Evolutionary conservation across 2,888 invertebrate species (phyloP), one percentile per base, ranked within the genome.

Genomic region (Pristionchus mayeri): DNA sequence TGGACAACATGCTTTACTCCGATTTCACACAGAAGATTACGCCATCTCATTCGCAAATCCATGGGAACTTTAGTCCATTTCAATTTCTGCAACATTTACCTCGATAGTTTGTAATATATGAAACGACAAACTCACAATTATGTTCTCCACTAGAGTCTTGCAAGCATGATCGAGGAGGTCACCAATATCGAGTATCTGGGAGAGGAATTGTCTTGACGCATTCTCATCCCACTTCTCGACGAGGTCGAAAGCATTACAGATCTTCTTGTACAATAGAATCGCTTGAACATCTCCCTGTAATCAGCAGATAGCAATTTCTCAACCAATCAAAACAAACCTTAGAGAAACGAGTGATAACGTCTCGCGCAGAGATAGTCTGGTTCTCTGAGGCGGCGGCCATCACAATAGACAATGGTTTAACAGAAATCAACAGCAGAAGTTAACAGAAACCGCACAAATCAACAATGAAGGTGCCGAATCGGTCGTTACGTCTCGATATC

Each of bases 131-230:
- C 84, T 52, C 9, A 84, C 84, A 16, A 44, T 30, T 27, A 84
- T 84, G 44, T 84, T 84, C 30, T 84, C 60, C 6, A 84, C 84
- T n/a, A 84, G 84, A 16, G 52, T 71, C 75, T 84, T 84, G 84
- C 84, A 84, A 24, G 50, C 75, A n/a, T 84, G 7, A 37, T 75
- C 84, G 37, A 84, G 34, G 37, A 84, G 71, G n/a, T 71, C 71
- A 21, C 52, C 48, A 16, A 84, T 30, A 18, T 75, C 84, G 18
- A 84, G 71, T 16, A 84, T 71, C 30, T 84, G 84, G 16, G 50
- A 34, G n/a, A 84, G 71, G 54, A 84, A 84, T 34, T 71, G 71
- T 54, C 44, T 67, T 1, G 67, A 37, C 27, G 84, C 71, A 34
- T 71, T 54, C 52, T 48, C 54, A 40, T 75, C 75, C 75, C 71